A percentile compares a stretch with the other conserved stretches of the same genome.
phyloP scores from a whole-genome alignment of 2,797 vertebrate genomes.

The Chaunax sp. region DNA sequence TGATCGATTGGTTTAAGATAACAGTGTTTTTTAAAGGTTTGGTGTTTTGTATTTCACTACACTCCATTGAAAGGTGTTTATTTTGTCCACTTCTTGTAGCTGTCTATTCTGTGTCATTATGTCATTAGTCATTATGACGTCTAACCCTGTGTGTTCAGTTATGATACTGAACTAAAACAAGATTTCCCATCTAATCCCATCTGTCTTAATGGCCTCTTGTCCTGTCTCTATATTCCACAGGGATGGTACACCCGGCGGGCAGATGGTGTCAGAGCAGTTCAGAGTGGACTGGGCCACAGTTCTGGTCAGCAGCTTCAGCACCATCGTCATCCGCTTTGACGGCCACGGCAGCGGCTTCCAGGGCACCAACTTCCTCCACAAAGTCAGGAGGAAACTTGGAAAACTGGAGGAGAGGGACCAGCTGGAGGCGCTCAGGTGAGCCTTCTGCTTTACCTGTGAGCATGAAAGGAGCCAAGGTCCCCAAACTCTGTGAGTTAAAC shows the following conservation, averaged over 20 bases:
- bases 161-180: not conserved
- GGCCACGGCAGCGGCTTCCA: constrained; percentile 96
- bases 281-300: constrained; percentile 92
- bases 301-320: constrained; percentile 92
- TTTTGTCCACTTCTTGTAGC: not conserved
- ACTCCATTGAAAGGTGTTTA: not conserved
- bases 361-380: constrained; percentile 94
- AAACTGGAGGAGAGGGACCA: constrained; percentile 91
- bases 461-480: not conserved
- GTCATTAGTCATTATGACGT: too few species aligned
- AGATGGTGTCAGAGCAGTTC: constrained; percentile 93
- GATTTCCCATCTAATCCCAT: too few species aligned
- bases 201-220: not conserved
- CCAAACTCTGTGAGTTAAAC: not conserved
- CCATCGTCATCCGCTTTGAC: constrained; percentile 91
- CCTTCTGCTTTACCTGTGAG: not conserved
- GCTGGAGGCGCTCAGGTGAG: constrained; percentile 90
- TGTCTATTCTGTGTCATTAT: too few species aligned
- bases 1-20: too few species aligned
- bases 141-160: not conserved
- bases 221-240: constrained; percentile 71
- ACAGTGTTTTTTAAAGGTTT: not conserved
- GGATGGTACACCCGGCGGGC: constrained; percentile 92
- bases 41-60: not conserved
- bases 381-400: constrained; percentile 88